Base-by-base conservation (phyloP, 2,113 vertebrate genomes). In the Glaucidium brasilianum region DNA sequence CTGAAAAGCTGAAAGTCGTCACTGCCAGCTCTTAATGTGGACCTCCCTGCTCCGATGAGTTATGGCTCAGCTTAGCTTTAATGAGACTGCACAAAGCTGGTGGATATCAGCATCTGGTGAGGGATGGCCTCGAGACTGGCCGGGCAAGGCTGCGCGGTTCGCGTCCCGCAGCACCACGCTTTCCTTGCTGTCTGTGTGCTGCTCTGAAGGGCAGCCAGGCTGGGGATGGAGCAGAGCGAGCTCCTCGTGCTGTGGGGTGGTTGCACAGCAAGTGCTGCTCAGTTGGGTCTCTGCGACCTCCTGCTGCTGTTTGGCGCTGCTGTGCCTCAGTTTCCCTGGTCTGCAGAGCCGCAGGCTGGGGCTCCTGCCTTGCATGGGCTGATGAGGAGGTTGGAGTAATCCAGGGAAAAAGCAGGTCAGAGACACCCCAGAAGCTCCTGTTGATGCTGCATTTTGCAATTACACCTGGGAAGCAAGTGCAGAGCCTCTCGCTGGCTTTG, bases 221-320 rank as follows among this genome's bases (percentile, higher is more conserved):
- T 39, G 85, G 56, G 18, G 25, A 3, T 0, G 2, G 73, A 67
- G 45, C 50, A 5, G 15, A 43, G 66, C 4, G 76, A 32, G 15
- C 58, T n/a, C 2, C 0, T 10, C 62, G 3, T 0, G 0, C 43
- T 3, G 21, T 4, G 21, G 32, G 39, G 3, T 19, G 26, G 6
- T 19, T 6, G 39, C 49, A 10, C 4, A 9, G 8, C 13, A 27
- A 37, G 4, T 5, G 49, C 58, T 29, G 13, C 26, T 32, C 26
- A 0, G 6, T 8, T 22, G 18, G 11, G 41, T 12, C 50, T 67
- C 49, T 26, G 37, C 11, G 27, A 22, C 22, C 27, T 62, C 41
- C 52, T 41, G 11, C 32, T 21, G 63, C 34, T 63, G 56, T 39
- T 71, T 55, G 19, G 30, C 0, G 2, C 15, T 47, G 41, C 75